phyloP scores from a whole-genome alignment of 2,113 vertebrate genomes.

The Ameiurus melas region DNA sequence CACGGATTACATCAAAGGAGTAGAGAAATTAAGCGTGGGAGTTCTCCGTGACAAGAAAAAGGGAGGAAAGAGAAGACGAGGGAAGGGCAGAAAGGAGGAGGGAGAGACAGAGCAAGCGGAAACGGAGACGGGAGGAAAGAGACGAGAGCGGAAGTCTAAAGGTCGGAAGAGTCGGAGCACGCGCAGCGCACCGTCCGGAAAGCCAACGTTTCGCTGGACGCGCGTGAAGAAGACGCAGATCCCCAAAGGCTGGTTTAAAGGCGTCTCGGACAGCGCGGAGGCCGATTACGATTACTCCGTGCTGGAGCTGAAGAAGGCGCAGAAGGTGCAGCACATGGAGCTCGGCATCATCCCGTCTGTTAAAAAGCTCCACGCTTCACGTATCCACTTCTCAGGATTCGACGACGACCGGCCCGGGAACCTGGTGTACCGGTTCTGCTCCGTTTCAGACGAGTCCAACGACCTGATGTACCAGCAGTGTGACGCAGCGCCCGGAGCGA shows the following conservation, averaged over 20 bases:
- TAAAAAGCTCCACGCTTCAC: slow-evolving; percentile 84
- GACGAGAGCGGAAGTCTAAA: slow-evolving; percentile 61
- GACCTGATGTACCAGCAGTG: slow-evolving; percentile 94
- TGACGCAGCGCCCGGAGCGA: slow-evolving; percentile 90
- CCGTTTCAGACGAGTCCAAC: slow-evolving; percentile 88
- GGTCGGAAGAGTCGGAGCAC: slow-evolving; percentile 68
- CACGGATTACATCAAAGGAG: slow-evolving; percentile 85
- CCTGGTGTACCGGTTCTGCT: slow-evolving; percentile 93
- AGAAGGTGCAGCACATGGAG: slow-evolving; percentile 88
- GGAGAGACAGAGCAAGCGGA: slow-evolving; percentile 49
- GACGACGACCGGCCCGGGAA: slow-evolving; percentile 87
- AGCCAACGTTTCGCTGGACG: slow-evolving; percentile 91
- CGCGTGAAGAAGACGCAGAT: slow-evolving; percentile 89
- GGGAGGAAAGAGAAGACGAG: slow-evolving; percentile 56
- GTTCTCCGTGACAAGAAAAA: slow-evolving; percentile 79
- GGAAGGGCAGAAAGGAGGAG: slow-evolving; percentile 63
- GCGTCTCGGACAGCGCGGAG: slow-evolving; percentile 70
- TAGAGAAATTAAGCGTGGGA: slow-evolving; percentile 85
- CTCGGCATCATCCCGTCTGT: slow-evolving; percentile 85
- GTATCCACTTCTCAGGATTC: slow-evolving; percentile 96
- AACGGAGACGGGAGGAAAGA: slow-evolving; percentile 56
- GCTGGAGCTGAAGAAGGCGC: slow-evolving; percentile 86
- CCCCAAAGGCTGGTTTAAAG: slow-evolving; percentile 90
- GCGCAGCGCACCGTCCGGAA: slow-evolving; percentile 63
- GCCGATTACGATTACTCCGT: slow-evolving; percentile 93